A percentile compares a stretch with the other conserved stretches of the same genome.
These are phyloP conservation scores for Latrodectus geometricus DNA, from an alignment of 1,140 invertebrate genomes.

Conservation along the genomic window DNA sequence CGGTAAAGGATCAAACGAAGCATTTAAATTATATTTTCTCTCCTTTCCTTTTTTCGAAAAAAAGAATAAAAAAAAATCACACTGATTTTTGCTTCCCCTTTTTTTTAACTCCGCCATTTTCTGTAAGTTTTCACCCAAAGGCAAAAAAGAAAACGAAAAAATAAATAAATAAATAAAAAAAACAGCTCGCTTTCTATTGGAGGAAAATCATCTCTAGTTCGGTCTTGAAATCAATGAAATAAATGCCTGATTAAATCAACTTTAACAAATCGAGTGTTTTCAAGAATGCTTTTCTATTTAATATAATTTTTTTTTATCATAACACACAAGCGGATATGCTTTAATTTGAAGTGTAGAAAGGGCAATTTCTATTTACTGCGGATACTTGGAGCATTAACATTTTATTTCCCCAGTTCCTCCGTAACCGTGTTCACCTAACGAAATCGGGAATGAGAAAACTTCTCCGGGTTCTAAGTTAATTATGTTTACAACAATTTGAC, in stretches of 20 bases:
- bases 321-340: neutral
- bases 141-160: constrained; percentile 29
- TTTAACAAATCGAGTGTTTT: constrained; percentile 59
- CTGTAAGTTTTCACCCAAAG: constrained; percentile 35
- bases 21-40: constrained; percentile 54
- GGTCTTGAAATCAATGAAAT: constrained; percentile 31
- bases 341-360: constrained; percentile 52
- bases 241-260: constrained; percentile 58
- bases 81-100: constrained; percentile 2
- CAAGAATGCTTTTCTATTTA: constrained; percentile 19
- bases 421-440: neutral
- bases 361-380: constrained; percentile 29
- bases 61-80: constrained; percentile 16
- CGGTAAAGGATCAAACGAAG: constrained; percentile 50
- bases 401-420: neutral
- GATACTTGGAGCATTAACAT: constrained; percentile 38
- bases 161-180: no score
- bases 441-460: neutral
- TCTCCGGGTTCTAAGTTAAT: constrained; percentile 28
- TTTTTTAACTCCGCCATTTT: constrained; percentile 10
- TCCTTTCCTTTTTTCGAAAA: neutral
- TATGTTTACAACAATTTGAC: neutral
- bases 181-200: constrained; percentile 39
- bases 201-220: constrained; percentile 19
- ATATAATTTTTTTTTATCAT: neutral